Percentiles rank a stretch among this genome's conserved stretches.
These are phyloP conservation scores for Cephus rjabovi DNA, from an alignment of 2,888 invertebrate species.

Conservation along the genomic window DNA sequence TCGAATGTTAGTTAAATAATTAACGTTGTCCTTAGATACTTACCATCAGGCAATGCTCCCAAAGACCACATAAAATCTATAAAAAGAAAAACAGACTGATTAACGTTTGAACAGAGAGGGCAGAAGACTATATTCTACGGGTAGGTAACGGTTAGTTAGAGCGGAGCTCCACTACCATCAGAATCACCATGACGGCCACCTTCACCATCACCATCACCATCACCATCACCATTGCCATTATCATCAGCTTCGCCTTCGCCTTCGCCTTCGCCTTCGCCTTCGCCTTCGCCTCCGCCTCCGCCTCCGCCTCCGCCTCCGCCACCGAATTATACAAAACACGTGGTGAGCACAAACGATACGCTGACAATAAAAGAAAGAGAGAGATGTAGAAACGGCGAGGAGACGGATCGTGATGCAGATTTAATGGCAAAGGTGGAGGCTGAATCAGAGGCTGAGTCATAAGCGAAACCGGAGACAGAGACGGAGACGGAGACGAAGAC, in stretches of 20 bases:
- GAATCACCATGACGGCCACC: no score
- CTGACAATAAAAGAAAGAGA: slow-evolving; percentile 12
- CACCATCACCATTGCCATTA: background rate
- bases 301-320: no score
- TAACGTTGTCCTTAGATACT: slow-evolving; percentile 68
- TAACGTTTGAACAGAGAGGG: slow-evolving; percentile 36
- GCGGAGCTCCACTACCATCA: no score
- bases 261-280: background rate
- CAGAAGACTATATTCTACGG: no score
- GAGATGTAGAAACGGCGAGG: slow-evolving; percentile 20
- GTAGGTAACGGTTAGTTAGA: no score
- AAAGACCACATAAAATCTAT: slow-evolving; percentile 99
- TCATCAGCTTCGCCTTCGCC: slow-evolving; percentile 9
- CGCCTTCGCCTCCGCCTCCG: background rate
- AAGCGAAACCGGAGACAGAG: no score
- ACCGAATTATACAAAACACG: no score
- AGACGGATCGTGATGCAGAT: no score
- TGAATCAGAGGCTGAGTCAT: no score
- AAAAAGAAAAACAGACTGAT: slow-evolving; percentile 63
- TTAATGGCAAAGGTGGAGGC: no score
- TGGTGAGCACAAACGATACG: no score
- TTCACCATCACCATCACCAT: background rate
- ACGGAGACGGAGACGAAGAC: no score
- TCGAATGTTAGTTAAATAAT: background rate
- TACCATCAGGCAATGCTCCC: slow-evolving; percentile 98